A percentile compares a stretch with the other conserved stretches of the same genome.
phyloP scores from a whole-genome alignment of 2,888 invertebrate genomes.

The Drosophila austrosaltans region DNA sequence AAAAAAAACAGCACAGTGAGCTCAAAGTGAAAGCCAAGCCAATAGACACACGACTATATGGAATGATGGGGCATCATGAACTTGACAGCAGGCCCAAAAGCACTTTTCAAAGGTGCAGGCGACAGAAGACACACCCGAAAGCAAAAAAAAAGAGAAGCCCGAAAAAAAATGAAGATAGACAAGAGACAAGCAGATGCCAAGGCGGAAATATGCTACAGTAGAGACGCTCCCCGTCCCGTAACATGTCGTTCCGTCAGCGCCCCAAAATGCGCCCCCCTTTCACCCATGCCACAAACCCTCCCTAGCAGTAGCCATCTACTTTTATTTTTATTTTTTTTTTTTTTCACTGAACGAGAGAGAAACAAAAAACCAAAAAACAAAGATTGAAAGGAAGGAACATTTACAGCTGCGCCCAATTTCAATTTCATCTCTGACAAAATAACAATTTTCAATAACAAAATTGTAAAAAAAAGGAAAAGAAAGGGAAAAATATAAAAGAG shows the following conservation, averaged over 20 bases:
- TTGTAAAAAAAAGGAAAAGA: slow-evolving; percentile 24
- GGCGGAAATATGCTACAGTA: slow-evolving; percentile 49
- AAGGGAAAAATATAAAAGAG: no score
- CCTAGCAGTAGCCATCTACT: background rate
- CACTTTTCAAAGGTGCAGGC: slow-evolving; percentile 35
- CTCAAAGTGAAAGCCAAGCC: slow-evolving; percentile 67
- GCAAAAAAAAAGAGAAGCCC: slow-evolving; percentile 17
- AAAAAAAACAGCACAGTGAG: slow-evolving; percentile 32
- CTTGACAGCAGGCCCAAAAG: slow-evolving; percentile 39
- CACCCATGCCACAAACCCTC: background rate
- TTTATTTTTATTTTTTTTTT: background rate
- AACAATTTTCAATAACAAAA: slow-evolving; percentile 45
- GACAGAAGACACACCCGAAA: slow-evolving; percentile 44
- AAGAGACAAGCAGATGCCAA: slow-evolving; percentile 29
- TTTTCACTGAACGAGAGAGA: no score
- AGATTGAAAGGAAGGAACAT: slow-evolving; percentile 29
- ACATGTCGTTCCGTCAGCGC: slow-evolving; percentile 5
- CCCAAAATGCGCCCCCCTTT: background rate
- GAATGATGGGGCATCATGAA: background rate
- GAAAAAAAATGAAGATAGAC: slow-evolving; percentile 38
- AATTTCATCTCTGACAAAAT: slow-evolving; percentile 38
- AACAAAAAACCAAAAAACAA: background rate
- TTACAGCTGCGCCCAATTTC: slow-evolving; percentile 48
- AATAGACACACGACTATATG: slow-evolving; percentile 29
- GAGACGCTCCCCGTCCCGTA: slow-evolving; percentile 16